Percentiles rank a stretch among this genome's conserved stretches.
These are phyloP conservation scores for Mobula hypostoma DNA, from an alignment of 2,113 vertebrate genomes.

Conservation along the genomic window DNA sequence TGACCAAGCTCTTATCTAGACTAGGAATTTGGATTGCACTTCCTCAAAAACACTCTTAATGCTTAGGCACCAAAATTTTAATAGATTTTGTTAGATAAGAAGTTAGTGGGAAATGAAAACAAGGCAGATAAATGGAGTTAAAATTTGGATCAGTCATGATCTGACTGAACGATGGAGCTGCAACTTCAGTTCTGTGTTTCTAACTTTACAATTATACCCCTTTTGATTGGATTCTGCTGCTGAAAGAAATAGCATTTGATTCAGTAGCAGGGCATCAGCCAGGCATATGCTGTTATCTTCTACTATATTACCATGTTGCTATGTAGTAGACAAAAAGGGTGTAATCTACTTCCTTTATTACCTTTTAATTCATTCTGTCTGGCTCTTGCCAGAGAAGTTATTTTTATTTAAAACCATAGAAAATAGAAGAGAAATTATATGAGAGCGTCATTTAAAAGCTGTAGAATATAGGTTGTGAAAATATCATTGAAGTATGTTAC, in stretches of 20 bases:
- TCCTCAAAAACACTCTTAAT: background rate
- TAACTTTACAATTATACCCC: background rate
- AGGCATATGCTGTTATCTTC: background rate
- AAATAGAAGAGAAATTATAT: background rate
- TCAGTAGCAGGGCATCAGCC: background rate
- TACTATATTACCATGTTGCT: background rate
- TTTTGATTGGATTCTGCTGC: background rate
- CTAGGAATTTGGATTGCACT: background rate
- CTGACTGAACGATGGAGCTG: background rate
- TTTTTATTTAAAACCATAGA: background rate
- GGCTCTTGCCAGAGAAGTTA: background rate
- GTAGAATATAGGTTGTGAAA: too few species aligned
- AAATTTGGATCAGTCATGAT: background rate
- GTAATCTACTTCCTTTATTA: background rate
- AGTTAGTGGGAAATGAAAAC: background rate
- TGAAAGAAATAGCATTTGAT: background rate
- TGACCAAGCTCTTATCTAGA: background rate
- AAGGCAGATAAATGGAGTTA: background rate
- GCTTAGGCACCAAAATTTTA: background rate
- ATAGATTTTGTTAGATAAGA: background rate
- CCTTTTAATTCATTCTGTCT: background rate
- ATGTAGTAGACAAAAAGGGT: background rate
- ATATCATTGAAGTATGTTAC: background rate
- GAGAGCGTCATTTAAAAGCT: too few species aligned
- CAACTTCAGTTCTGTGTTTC: background rate